A percentile compares a stretch with the other conserved stretches of the same genome.
These are phyloP conservation scores for Diplosoma virens DNA, from an alignment of 23 tunicate species.

Conservation along the genomic window DNA sequence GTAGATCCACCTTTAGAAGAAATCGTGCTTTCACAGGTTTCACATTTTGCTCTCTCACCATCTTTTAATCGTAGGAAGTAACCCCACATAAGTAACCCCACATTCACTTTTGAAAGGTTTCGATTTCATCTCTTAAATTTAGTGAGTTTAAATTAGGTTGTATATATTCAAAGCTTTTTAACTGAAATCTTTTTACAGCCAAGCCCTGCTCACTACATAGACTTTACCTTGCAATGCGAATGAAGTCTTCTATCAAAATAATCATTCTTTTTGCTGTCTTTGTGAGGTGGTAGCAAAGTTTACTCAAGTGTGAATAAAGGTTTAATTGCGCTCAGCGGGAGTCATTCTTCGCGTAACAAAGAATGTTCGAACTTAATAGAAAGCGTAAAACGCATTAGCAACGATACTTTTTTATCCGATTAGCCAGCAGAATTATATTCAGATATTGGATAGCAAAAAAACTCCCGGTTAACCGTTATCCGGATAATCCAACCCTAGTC, in stretches of 20 bases:
- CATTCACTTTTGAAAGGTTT: constrained; percentile 40
- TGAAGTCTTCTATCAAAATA: too few relatives aligned
- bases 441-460: constrained; percentile 18
- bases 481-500: constrained; percentile 25
- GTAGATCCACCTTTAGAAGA: constrained; percentile 58
- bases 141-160: constrained; percentile 6
- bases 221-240: too few relatives aligned
- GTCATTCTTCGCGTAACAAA: constrained; percentile 5
- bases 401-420: too few relatives aligned
- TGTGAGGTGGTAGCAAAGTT: too few relatives aligned
- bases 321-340: constrained; percentile 19
- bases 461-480: constrained; percentile 31
- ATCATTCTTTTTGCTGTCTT: too few relatives aligned
- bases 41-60: constrained; percentile 63
- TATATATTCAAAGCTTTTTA: too few relatives aligned
- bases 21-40: constrained; percentile 56
- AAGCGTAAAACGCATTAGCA: not conserved
- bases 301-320: constrained; percentile 22
- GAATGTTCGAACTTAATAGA: constrained; percentile 1
- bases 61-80: constrained; percentile 55
- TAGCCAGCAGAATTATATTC: constrained; percentile 19
- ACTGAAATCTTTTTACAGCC: too few relatives aligned
- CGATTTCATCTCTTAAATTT: constrained; percentile 24
- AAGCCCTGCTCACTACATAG: too few relatives aligned
- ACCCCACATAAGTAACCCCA: constrained; percentile 52